A percentile compares a stretch with the other conserved stretches of the same genome.
These are phyloP conservation scores for Limulus polyphemus DNA, from an alignment of 2,888 invertebrate genomes.

Conservation along the genomic window DNA sequence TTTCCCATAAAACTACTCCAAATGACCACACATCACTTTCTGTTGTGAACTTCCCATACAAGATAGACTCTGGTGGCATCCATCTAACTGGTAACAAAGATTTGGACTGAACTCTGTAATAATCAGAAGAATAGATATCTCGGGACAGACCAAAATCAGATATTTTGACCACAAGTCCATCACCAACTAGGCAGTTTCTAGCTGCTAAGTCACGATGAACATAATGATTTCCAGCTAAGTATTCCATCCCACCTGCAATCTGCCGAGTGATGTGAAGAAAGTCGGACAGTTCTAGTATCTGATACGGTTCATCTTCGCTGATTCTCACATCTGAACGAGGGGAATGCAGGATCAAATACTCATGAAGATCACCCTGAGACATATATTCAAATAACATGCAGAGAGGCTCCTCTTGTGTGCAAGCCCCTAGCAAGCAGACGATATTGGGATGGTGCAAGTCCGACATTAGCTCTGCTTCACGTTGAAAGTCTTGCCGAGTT, in stretches of 20 bases:
- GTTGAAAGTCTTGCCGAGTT: constrained; percentile 62
- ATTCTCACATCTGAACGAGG: constrained; percentile 56
- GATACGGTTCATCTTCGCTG: constrained; percentile 30
- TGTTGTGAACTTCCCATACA: constrained; percentile 93
- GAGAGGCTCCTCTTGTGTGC: constrained; percentile 25
- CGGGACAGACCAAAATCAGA: constrained; percentile 90
- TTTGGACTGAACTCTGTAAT: constrained; percentile 88
- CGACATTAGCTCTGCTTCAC: constrained; percentile 73
- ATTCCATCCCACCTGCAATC: constrained; percentile 55
- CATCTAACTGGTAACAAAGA: constrained; percentile 86
- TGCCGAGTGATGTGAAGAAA: constrained; percentile 81
- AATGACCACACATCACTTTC: constrained; percentile 98
- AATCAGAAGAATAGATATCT: constrained; percentile 83
- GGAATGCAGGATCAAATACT: constrained; percentile 81
- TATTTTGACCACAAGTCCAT: constrained; percentile 88
- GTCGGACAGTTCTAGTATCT: constrained; percentile 41
- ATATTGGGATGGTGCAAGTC: constrained; percentile 66
- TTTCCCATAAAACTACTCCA: constrained; percentile 97
- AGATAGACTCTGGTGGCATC: constrained; percentile 99
- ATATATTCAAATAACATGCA: constrained; percentile 98
- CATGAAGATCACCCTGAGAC: constrained; percentile 91
- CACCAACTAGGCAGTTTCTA: constrained; percentile 89
- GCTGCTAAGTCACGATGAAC: constrained; percentile 94
- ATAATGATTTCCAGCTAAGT: constrained; percentile 64
- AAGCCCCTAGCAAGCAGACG: constrained; percentile 61